Base-by-base conservation (phyloP, 2,113 vertebrate species). In the Isichthys henryi region DNA sequence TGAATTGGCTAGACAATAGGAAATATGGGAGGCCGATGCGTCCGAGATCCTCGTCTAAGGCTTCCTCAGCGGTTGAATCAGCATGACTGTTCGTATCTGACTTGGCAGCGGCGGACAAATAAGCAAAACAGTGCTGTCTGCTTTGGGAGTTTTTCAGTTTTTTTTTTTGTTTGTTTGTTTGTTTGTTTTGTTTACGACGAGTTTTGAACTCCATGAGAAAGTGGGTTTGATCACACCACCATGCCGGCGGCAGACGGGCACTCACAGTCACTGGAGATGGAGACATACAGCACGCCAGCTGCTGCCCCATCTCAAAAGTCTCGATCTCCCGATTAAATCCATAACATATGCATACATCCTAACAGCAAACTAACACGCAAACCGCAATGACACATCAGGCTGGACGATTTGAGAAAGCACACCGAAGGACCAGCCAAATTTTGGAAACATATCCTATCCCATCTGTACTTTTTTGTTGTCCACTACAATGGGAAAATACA, bases 1-100 rank as follows among this genome's bases (percentile, higher is more conserved):
- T 86, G 85, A 88, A 90, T 39, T 77, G 87, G 89, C 52, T 58
- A 91, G 88, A 86, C 90, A 56, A 45, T 74, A 89, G 85, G 88
- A 86, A 91, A 86, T 88, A 80, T 88, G 58, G 88, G 88, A 83
- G 48, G 53, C 80, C 19, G n/a, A 19, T 43, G 52, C 2, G 87
- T 70, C 21, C 83, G 10, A 13, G 35, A 21, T 58, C 4, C 23
- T 8, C 11, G 23, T 46, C 58, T 74, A 70, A 46, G 31, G 43
- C n/a, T 70, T 86, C 58, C 45, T 3, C 21, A 35, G 85, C 53
- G 43, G 70, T 86, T 31, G 49, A 50, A 58, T 46, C 39, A 90
- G 91, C 89, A 56, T 88, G 85, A 43, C 74, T 46, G 90, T 91
- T 90, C 87, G 91, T 83, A 27, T 49, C 49, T 56, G 4, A 83